These are phyloP conservation scores for Chelonus formosanus DNA, from an alignment of 2,888 invertebrate genomes.

Conservation along the genomic window DNA sequence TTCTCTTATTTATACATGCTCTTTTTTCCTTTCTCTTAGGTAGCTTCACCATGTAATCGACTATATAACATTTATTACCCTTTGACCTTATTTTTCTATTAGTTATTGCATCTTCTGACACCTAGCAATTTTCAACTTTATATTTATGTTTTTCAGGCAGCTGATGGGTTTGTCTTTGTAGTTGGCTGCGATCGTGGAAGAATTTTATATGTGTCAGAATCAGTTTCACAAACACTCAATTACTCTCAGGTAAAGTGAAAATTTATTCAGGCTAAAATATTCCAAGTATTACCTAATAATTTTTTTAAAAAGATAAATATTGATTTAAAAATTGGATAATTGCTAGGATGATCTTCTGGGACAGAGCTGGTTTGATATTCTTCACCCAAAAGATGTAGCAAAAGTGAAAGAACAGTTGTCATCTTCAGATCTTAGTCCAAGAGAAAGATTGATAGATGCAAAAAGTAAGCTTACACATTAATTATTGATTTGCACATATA, in stretches of 20 bases:
- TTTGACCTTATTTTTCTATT: not conserved
- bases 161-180: slow-evolving; percentile 90
- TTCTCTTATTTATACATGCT: not conserved
- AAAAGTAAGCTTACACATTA: slow-evolving; percentile 75
- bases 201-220: slow-evolving; percentile 89
- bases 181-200: slow-evolving; percentile 93
- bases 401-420: slow-evolving; percentile 96
- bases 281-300: no score
- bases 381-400: slow-evolving; percentile 93
- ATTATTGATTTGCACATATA: no score
- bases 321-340: slow-evolving; percentile 15
- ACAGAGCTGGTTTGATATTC: slow-evolving; percentile 92
- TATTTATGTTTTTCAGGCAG: slow-evolving; percentile 70
- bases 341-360: slow-evolving; percentile 83
- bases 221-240: slow-evolving; percentile 82
- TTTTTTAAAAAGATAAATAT: slow-evolving; percentile 9
- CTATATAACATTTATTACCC: slow-evolving; percentile 2
- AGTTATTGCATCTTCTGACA: slow-evolving; percentile 12
- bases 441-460: slow-evolving; percentile 90
- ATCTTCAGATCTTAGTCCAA: slow-evolving; percentile 86
- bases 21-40: slow-evolving; percentile 2
- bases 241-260: slow-evolving; percentile 76
- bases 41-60: not conserved
- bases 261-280: not conserved
- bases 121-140: not conserved